Evolutionary conservation across 2,797 vertebrate genomes (phyloP).

Genomic region (Phrynocephalus forsythii): DNA sequence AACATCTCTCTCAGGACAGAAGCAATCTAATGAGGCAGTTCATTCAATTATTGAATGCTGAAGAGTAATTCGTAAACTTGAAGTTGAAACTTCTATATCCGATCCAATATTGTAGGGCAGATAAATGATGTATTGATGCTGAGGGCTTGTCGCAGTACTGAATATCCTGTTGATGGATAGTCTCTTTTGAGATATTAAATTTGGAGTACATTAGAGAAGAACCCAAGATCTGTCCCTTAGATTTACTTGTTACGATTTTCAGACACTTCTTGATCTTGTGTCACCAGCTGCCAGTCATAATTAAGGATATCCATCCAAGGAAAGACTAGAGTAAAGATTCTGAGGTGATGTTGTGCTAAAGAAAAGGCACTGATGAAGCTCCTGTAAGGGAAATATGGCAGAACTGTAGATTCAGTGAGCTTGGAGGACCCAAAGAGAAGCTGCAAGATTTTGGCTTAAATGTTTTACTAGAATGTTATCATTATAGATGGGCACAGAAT

Average conservation of each 20-base stretch:
- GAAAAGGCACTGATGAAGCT: constrained; percentile 9
- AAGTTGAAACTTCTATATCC: not conserved
- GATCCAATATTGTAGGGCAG: not conserved
- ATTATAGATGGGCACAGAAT: not conserved
- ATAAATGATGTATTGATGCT: constrained; percentile 29
- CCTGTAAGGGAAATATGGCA: not conserved
- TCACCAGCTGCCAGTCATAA: not conserved
- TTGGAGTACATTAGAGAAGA: not conserved
- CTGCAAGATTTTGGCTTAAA: not conserved
- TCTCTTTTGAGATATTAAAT: not conserved
- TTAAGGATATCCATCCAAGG: not conserved
- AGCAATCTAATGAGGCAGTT: constrained; percentile 21
- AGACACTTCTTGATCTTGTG: not conserved
- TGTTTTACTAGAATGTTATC: not conserved
- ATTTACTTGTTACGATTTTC: not conserved
- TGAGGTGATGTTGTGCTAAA: not conserved
- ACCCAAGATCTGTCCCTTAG: constrained; percentile 1
- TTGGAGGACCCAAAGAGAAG: not conserved
- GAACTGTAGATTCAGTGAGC: not conserved
- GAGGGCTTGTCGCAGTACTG: not conserved
- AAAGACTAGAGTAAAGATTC: not conserved
- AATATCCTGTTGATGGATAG: constrained; percentile 14
- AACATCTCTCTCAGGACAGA: constrained; percentile 28
- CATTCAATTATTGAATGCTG: constrained; percentile 33
- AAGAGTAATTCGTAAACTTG: constrained; percentile 16